A percentile compares a stretch with the other conserved stretches of the same genome.
phyloP scores from a whole-genome alignment of 2,113 vertebrate species.

The Neofelis nebulosa region DNA sequence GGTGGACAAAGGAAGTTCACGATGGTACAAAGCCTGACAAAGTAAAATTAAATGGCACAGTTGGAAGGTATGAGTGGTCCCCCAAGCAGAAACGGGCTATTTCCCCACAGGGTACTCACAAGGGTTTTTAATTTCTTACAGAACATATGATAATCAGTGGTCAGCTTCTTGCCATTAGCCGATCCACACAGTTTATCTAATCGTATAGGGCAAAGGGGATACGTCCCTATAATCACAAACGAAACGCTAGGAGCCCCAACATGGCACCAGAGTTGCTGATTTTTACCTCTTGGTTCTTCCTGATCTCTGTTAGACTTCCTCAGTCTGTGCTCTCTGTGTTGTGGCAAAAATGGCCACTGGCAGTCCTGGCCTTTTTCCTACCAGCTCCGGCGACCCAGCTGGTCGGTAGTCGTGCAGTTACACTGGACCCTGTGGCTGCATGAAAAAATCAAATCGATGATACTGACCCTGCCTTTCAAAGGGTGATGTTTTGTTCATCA shows the following conservation, averaged over 20 bases:
- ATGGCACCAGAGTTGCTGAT: rapidly evolving
- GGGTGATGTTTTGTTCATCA: background rate
- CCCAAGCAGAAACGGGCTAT: background rate
- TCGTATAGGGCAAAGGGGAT: background rate
- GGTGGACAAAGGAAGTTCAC: background rate
- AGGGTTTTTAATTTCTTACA: background rate
- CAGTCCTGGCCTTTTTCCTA: rapidly evolving
- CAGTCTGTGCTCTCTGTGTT: no score
- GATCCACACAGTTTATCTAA: background rate
- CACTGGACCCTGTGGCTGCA: rapidly evolving
- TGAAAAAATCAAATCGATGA: no score
- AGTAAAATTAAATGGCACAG: background rate
- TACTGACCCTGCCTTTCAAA: background rate
- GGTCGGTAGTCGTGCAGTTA: rapidly evolving
- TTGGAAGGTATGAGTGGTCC: no score
- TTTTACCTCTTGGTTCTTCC: background rate
- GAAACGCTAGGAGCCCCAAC: background rate
- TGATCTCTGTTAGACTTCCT: background rate
- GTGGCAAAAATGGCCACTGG: rapidly evolving
- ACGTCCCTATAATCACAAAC: background rate
- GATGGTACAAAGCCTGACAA: rapidly evolving
- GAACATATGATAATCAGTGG: background rate
- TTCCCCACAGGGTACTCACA: background rate
- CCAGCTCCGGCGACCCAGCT: no score
- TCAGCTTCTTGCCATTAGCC: background rate